Evolutionary conservation across 2,797 vertebrate species (phyloP).

Genomic region (Perodicticus potto): DNA sequence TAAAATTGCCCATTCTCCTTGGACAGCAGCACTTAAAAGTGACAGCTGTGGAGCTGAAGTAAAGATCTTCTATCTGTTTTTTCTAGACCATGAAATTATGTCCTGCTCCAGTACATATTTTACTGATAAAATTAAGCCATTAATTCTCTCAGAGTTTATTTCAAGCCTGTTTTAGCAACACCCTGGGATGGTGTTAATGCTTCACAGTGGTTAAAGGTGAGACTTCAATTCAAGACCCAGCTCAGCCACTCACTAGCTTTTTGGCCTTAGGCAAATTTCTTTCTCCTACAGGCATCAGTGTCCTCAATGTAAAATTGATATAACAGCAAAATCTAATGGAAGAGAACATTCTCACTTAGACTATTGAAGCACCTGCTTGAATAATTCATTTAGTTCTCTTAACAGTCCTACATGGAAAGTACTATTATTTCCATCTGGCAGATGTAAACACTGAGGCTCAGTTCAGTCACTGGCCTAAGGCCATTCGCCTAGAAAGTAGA

Average conservation of each 20-base stretch:
- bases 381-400: not conserved
- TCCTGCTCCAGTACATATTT: constrained; percentile 41
- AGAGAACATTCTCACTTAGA: not conserved
- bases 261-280: not conserved
- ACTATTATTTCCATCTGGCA: not conserved
- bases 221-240: constrained; percentile 19
- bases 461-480: not conserved
- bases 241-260: constrained; percentile 30
- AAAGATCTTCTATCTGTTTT: constrained; percentile 64
- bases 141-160: constrained; percentile 67
- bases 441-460: not conserved
- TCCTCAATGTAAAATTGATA: not conserved
- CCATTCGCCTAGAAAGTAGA: not conserved
- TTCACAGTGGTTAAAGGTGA: not conserved
- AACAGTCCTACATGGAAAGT: not conserved
- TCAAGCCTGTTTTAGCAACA: constrained; percentile 39
- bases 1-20: constrained; percentile 61
- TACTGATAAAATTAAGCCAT: constrained; percentile 66
- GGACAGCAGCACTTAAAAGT: constrained; percentile 40
- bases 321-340: not conserved
- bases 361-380: not conserved
- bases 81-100: constrained; percentile 66
- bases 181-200: not conserved
- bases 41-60: constrained; percentile 43
- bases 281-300: not conserved